Evolutionary conservation across 2,797 vertebrate genomes (phyloP).

Genomic region (Mergus octosetaceus): DNA sequence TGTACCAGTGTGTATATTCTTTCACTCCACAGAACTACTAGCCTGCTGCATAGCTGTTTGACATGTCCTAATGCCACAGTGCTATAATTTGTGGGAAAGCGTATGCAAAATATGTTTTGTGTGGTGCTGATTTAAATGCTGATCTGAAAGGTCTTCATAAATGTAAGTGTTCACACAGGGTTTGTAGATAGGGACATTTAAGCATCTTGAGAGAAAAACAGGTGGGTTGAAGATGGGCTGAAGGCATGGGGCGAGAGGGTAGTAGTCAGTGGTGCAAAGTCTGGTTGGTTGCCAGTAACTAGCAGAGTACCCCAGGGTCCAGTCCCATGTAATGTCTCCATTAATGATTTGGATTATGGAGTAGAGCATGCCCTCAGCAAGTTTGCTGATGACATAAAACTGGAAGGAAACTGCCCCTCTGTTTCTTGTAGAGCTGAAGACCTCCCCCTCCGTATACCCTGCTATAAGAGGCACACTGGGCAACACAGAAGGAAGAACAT

Average conservation of each 20-base stretch:
- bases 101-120: not conserved
- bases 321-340: not conserved
- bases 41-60: not conserved
- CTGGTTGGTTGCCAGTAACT: not conserved
- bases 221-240: no score
- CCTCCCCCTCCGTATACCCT: not conserved
- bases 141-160: not conserved
- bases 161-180: not conserved
- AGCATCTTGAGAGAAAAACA: not conserved
- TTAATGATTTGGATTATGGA: not conserved
- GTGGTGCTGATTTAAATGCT: not conserved
- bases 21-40: not conserved
- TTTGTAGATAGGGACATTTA: not conserved
- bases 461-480: not conserved
- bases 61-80: not conserved
- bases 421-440: not conserved
- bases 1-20: not conserved
- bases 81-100: not conserved
- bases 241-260: no score
- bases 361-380: not conserved
- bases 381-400: not conserved
- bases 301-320: not conserved
- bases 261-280: not conserved
- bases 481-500: not conserved
- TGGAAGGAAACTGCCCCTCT: not conserved